Evolutionary conservation across 1,140 invertebrate species (phyloP).

Genomic region (Mizuhopecten yessoensis): DNA sequence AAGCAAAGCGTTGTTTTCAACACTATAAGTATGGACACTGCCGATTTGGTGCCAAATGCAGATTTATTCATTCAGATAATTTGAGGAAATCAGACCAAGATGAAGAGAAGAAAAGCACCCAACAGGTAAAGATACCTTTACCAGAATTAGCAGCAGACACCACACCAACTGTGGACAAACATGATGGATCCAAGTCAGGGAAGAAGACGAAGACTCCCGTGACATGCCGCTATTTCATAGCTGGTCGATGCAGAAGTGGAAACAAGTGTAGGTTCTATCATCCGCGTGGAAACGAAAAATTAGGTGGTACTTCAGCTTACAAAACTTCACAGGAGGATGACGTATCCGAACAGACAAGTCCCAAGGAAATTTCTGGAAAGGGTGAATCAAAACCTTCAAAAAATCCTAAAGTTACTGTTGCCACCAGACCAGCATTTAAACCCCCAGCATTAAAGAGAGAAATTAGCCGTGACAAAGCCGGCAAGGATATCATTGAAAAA

Average conservation of each 20-base stretch:
- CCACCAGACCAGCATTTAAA: conserved; percentile 36
- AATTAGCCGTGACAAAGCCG: conserved; percentile 43
- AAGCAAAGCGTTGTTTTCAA: conserved; percentile 52
- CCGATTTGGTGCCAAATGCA: conserved; percentile 58
- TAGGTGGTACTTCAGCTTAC: neutral
- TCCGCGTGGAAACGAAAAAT: conserved; percentile 14
- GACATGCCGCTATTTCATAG: conserved; percentile 64
- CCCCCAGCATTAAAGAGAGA: conserved; percentile 49
- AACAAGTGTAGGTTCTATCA: conserved; percentile 69
- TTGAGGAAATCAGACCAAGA: conserved; percentile 8
- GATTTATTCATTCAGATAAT: conserved; percentile 51
- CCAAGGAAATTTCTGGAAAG: neutral
- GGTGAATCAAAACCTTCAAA: neutral
- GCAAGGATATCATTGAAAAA: conserved; percentile 61
- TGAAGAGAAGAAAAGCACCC: neutral
- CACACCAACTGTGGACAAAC: neutral
- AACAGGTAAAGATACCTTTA: neutral
- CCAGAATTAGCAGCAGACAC: neutral
- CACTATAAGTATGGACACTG: conserved; percentile 58
- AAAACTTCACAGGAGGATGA: neutral
- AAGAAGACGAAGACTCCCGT: conserved; percentile 43
- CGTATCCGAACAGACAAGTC: neutral
- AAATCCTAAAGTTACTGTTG: neutral
- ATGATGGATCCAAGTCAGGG: neutral
- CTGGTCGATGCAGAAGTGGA: conserved; percentile 70